A percentile compares a stretch with the other conserved stretches of the same genome.
These are phyloP conservation scores for Propithecus deckenii DNA, from an alignment of 2,797 vertebrate genomes.

Conservation along the genomic window DNA sequence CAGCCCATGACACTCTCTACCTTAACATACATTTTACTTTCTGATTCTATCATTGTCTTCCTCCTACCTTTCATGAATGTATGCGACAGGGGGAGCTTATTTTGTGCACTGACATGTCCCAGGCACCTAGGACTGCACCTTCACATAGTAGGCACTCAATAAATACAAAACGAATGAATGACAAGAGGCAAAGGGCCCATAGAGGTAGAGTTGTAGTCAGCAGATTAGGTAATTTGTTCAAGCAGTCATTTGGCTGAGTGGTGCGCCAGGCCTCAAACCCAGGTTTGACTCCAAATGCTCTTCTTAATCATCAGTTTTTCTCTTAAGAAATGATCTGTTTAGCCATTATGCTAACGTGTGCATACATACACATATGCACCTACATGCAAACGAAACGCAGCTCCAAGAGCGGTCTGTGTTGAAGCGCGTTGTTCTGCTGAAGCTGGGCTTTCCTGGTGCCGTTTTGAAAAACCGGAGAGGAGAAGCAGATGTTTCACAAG, in stretches of 20 bases:
- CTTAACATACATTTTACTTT: background rate
- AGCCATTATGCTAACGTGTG: background rate
- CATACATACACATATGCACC: too few species aligned
- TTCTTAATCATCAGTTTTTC: background rate
- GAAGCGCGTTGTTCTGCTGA: background rate
- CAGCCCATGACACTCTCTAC: too few species aligned
- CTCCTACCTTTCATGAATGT: background rate
- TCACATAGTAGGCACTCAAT: background rate
- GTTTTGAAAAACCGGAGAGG: background rate
- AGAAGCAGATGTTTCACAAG: background rate
- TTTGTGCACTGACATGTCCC: background rate
- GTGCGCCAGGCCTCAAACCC: background rate
- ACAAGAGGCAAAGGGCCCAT: background rate
- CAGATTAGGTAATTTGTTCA: background rate
- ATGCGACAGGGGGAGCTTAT: background rate
- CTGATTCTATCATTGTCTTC: too few species aligned
- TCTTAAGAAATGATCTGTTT: background rate
- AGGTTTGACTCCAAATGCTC: background rate
- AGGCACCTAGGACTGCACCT: background rate
- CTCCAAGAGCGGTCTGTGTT: background rate
- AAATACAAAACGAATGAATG: background rate
- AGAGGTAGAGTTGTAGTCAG: background rate
- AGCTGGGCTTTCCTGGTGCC: background rate
- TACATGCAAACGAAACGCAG: background rate
- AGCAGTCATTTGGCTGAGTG: background rate